Evolutionary conservation across 2,888 invertebrate species (phyloP), one percentile per base, ranked within the genome.

Genomic region (Oithona nana): DNA sequence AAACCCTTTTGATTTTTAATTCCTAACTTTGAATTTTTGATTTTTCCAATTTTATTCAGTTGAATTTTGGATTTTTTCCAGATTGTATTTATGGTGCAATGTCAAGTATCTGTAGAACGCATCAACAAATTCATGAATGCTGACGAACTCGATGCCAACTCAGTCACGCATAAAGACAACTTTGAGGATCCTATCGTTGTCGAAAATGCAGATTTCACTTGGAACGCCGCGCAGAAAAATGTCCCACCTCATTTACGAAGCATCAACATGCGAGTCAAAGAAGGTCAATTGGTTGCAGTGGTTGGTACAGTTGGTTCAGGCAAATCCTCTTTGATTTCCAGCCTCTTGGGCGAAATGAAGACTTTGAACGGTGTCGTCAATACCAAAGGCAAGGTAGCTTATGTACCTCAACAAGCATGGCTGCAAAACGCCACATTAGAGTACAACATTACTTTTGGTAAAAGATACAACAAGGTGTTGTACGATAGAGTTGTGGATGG

Each of bases 401-500:
- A 90, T 73, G 90, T 92, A 1, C 82, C 93, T 0, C 93, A 94
- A 70, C 92, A 92, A 74, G 92, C 95, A 0, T 97, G 97, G 97
- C 95, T 97, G 64, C 95, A 95, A 74, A 97, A 97, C 75, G 86
- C 88, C 2, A 92, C 93, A 0, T 75, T 97, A 28, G 81, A 84
- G 69, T 86, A 94, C 70, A 97, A 97, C 73, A 88, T 98, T 66
- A 71, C 92, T 29, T 98, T 97, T 74, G 92, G 92, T 16, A 83
- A 83, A 66, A 69, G 78, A 0, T 77, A 82, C 57, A 82, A 90
- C 69, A 79, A 81, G 64, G 76, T 76, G 63, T 75, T 79, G 52
- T 95, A 95, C 72, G 79, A 84, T 66, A 79, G 80, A 64, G 83
- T 93, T 1, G 79, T 98, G 49, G 84, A 86, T 65, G 86, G 89